A percentile compares a stretch with the other conserved stretches of the same genome.
Conservation (phyloP, 2,113 vertebrate genomes). For the Myrmophylax atrothorax region DNA sequence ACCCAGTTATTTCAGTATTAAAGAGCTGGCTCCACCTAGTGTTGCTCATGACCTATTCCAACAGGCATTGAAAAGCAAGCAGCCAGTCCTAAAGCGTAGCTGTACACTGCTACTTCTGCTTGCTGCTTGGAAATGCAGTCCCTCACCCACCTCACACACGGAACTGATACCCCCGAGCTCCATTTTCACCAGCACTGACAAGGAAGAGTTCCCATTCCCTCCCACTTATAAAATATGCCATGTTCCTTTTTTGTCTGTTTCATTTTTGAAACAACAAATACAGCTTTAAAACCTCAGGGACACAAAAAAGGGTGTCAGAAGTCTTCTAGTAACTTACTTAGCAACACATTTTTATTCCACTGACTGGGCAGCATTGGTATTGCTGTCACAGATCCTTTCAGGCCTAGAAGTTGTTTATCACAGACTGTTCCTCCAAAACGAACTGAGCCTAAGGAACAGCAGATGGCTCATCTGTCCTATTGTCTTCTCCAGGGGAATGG, state of each 20-base stretch:
- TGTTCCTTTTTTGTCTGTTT: neutral
- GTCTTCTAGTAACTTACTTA: neutral
- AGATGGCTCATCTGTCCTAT: neutral
- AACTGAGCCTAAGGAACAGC: neutral
- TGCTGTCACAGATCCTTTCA: neutral
- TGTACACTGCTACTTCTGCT: neutral
- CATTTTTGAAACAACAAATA: neutral
- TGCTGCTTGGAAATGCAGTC: neutral
- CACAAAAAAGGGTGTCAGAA: neutral
- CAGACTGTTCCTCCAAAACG: neutral
- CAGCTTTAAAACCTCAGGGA: neutral
- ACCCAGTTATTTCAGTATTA: neutral
- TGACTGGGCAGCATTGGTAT: neutral
- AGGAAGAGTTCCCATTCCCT: fast-evolving
- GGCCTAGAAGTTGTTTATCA: neutral
- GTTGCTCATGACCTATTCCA: neutral
- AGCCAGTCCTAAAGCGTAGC: fast-evolving
- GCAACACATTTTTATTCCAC: neutral
- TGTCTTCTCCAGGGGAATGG: neutral
- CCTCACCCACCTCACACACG: neutral
- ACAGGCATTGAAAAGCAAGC: neutral
- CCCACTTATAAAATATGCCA: neutral
- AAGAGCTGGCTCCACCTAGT: slow-evolving; percentile 50
- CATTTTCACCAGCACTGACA: neutral
- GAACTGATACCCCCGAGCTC: fast-evolving